Evolutionary conservation across 2,888 invertebrate species (phyloP).

Genomic region (Epistrophe grossulariae): DNA sequence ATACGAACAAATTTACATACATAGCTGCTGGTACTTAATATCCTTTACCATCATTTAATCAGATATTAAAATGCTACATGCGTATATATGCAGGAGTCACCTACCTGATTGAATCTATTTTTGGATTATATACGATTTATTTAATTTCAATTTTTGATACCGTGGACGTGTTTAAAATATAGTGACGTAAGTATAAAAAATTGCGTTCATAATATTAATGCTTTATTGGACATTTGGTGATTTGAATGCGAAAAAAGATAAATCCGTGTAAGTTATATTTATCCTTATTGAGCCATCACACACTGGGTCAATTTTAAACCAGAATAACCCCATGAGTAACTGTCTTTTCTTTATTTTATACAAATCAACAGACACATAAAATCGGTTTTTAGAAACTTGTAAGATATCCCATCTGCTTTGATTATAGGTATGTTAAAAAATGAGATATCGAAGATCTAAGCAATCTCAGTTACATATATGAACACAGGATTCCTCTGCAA

Average conservation of each 20-base stretch:
- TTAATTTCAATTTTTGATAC: conserved; percentile 17
- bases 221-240: background rate
- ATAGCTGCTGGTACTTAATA: background rate
- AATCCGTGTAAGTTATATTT: no score
- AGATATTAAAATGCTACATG: conserved; percentile 46
- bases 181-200: background rate
- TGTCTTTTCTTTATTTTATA: no score
- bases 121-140: conserved; percentile 30
- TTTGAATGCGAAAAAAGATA: background rate
- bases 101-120: conserved; percentile 49
- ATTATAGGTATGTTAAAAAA: no score
- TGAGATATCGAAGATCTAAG: no score
- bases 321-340: no score
- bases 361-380: no score
- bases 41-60: conserved; percentile 38
- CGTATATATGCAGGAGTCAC: conserved; percentile 4
- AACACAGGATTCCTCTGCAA: no score
- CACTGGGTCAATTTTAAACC: no score
- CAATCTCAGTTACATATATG: no score
- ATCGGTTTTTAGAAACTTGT: no score
- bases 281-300: no score
- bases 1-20: conserved; percentile 25
- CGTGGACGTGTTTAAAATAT: conserved; percentile 32
- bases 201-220: background rate
- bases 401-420: no score